These are phyloP conservation scores for Caenorhabditis plicata DNA, from an alignment of 2,888 invertebrate genomes.

Conservation along the genomic window DNA sequence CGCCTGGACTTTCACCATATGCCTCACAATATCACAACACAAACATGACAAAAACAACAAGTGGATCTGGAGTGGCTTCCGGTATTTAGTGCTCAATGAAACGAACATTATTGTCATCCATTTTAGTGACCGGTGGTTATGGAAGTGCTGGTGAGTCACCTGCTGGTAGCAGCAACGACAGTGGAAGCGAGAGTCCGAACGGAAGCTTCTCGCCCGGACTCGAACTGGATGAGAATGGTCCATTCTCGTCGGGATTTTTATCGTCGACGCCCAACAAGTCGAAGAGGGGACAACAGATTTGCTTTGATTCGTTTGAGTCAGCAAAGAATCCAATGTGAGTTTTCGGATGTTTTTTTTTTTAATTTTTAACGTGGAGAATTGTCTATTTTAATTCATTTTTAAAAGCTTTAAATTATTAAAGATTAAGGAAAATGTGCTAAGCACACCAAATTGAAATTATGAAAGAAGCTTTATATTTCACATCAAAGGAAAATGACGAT, in stretches of 20 bases:
- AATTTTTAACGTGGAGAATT: not conserved
- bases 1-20: slow-evolving; percentile 9
- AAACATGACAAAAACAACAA: slow-evolving; percentile 15
- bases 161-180: slow-evolving; percentile 47
- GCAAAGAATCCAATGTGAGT: slow-evolving; percentile 19
- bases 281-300: slow-evolving; percentile 14
- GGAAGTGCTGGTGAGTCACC: slow-evolving; percentile 55
- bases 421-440: too few relatives aligned
- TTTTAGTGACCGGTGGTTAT: slow-evolving; percentile 38
- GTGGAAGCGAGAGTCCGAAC: slow-evolving; percentile 58
- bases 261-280: slow-evolving; percentile 8
- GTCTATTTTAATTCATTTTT: too few relatives aligned
- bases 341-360: slow-evolving; percentile 9
- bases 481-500: too few relatives aligned
- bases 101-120: too few relatives aligned
- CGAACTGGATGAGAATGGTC: slow-evolving; percentile 48
- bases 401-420: too few relatives aligned
- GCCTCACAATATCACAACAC: slow-evolving; percentile 30
- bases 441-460: too few relatives aligned
- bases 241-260: slow-evolving; percentile 19
- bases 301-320: slow-evolving; percentile 31
- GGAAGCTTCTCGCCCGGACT: slow-evolving; percentile 58
- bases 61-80: slow-evolving; percentile 5
- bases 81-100: too few relatives aligned
- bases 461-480: too few relatives aligned